Evolutionary conservation across 2,797 vertebrate genomes (phyloP).

Genomic region (Clarias platycephalus): DNA sequence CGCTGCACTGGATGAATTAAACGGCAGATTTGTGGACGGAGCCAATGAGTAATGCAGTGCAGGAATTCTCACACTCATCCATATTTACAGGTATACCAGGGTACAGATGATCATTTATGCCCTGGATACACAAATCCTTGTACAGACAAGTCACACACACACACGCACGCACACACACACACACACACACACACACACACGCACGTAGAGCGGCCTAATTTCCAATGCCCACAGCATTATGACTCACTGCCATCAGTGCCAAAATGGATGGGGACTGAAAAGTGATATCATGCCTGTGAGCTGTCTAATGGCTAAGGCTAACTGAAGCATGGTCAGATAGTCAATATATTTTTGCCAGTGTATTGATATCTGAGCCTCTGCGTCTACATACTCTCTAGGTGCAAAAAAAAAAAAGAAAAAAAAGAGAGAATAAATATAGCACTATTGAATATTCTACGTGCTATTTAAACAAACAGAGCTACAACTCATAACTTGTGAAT

Average conservation of each 20-base stretch:
- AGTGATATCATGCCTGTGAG: slow-evolving; percentile 50
- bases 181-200: slow-evolving; percentile 27
- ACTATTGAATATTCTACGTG: not conserved
- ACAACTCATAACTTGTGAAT: not conserved
- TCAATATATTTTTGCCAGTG: slow-evolving; percentile 52
- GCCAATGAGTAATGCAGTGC: not conserved
- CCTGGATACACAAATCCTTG: not conserved
- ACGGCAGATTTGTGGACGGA: not conserved
- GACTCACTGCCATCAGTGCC: slow-evolving; percentile 47
- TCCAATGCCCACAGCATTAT: slow-evolving; percentile 29
- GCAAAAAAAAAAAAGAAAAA: not conserved
- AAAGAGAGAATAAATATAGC: not conserved
- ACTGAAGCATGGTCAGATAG: slow-evolving; percentile 47
- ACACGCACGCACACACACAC: not conserved
- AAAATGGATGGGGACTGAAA: slow-evolving; percentile 46
- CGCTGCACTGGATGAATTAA: not conserved
- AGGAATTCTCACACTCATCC: not conserved
- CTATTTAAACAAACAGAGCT: slow-evolving; percentile 2
- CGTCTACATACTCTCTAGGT: not conserved
- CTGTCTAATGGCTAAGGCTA: slow-evolving; percentile 57
- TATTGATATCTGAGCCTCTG: slow-evolving; percentile 49
- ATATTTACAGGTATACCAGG: not conserved
- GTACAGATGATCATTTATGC: not conserved
- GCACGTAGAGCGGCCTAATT: slow-evolving; percentile 3
- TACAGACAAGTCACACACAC: not conserved